Conservation (phyloP, 2,113 vertebrate species). For the Ailurus styani region DNA sequence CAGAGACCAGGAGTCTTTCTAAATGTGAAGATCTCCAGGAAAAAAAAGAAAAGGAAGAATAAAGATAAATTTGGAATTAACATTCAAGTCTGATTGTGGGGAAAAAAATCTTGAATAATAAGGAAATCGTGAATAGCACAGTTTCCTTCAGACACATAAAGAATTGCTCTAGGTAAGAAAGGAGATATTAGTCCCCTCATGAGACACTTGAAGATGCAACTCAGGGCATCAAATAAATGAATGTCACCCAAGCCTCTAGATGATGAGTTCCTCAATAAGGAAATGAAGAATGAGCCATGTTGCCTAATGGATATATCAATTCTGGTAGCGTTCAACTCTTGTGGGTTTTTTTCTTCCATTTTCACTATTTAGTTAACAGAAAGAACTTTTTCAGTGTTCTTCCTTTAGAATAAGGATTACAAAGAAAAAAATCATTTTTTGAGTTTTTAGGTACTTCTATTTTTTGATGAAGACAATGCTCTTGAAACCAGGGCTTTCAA, state of each 20-base stretch:
- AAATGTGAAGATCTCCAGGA: neutral
- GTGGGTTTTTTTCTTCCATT: neutral
- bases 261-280: neutral
- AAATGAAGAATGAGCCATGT: neutral
- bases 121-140: neutral
- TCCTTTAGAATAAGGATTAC: neutral
- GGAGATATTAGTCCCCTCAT: no score
- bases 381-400: neutral
- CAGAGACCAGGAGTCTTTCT: neutral
- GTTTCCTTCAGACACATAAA: neutral
- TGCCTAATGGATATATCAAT: no score
- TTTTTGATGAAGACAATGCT: neutral
- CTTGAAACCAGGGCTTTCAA: neutral
- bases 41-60: neutral
- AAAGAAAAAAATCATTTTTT: neutral
- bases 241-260: neutral
- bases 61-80: neutral
- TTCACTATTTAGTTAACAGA: neutral
- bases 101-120: neutral
- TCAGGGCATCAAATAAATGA: neutral
- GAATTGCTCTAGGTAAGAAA: neutral
- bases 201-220: neutral
- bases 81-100: neutral
- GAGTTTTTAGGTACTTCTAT: neutral
- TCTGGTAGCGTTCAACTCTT: neutral